phyloP scores from a whole-genome alignment of 2,888 invertebrate genomes.

The Nephrotoma appendiculata region DNA sequence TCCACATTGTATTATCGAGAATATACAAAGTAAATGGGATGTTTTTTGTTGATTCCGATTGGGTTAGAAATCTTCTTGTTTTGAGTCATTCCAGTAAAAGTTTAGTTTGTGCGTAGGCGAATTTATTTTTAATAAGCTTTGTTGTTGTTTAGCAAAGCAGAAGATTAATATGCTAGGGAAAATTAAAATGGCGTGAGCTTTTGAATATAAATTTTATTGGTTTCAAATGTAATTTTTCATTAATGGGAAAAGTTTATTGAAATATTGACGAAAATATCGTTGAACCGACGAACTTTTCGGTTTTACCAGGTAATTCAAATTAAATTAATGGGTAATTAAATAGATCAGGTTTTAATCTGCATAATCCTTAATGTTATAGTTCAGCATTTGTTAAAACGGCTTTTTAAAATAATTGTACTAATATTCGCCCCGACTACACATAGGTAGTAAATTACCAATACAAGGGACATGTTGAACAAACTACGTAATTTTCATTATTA shows the following conservation, averaged over 20 bases:
- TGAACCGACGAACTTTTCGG: too few species aligned
- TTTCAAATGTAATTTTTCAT: not conserved
- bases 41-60: not conserved
- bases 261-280: too few species aligned
- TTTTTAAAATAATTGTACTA: too few species aligned
- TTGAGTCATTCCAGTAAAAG: not conserved
- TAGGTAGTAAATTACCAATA: too few species aligned
- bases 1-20: not conserved
- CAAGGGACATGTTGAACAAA: too few species aligned
- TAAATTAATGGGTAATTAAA: too few species aligned
- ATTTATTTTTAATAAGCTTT: not conserved
- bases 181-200: not conserved
- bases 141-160: not conserved
- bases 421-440: too few species aligned
- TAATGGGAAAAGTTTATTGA: not conserved
- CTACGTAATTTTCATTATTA: too few species aligned
- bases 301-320: too few species aligned
- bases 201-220: not conserved
- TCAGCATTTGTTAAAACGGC: too few species aligned
- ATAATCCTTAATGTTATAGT: too few species aligned
- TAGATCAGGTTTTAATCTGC: too few species aligned
- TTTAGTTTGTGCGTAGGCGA: not conserved
- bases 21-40: not conserved
- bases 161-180: not conserved
- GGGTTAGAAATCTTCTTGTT: not conserved